Evolutionary conservation across 2,797 vertebrate species (phyloP), one percentile per base, ranked within the genome.

Genomic region (Salmo trutta): DNA sequence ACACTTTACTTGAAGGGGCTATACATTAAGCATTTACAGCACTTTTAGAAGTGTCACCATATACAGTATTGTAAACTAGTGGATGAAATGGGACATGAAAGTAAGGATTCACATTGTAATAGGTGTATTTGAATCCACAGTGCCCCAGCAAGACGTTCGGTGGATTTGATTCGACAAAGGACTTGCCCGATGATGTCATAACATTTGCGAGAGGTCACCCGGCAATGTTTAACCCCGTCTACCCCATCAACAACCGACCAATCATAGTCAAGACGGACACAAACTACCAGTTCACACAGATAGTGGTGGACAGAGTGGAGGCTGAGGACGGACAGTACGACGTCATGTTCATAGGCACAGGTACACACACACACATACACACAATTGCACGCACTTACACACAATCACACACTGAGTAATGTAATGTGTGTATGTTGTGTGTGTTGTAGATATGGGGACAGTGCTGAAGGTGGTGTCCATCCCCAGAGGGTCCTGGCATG

Each of bases 281-380:
- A 76, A 97, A 98, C 91, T 99, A 99, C 86, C 98, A 99, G 87
- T 99, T 99, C 89, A 98, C 97, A 0, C 97, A 98, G 88, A 97
- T 99, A 41, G 98, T 99, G 59, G 97, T 99, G 64, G 98, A 99
- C 88, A 94, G 96, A 81, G 98, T 99, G 0, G 98, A 99, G 2
- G 98, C 98, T 59, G 98, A 99, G 78, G 98, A 99, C 6, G 98
- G 98, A 16, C 97, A 97, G 6, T 99, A 99, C 8, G 97, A 99
- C 0, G 98, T 99, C 79, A 97, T 99, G 97, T 99, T 99, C 90
- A 99, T 99, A 24, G 98, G 98, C 90, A 99, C 98, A 94, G 98
- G 98, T 99, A 83, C 56, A 64, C 56, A 21, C 56, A 62, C 33
- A 17, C 56, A 24, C 33, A 41, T 2, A 47, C 41, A 47, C 41